Conservation (phyloP, 2,113 vertebrate genomes). For the Solea solea region DNA sequence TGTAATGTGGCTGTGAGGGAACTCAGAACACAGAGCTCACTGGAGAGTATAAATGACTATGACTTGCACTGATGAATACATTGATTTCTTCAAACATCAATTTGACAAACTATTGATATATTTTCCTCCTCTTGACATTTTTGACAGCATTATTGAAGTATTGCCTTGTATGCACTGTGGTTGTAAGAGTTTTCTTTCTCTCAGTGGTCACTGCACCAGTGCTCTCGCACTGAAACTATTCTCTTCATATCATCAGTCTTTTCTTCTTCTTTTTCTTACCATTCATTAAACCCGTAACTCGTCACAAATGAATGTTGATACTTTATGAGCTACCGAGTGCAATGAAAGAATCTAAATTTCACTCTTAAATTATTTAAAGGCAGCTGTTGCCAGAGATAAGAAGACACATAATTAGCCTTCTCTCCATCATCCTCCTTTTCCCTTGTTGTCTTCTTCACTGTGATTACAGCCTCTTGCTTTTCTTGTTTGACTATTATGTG, state of each 20-base stretch:
- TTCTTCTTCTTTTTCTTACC: background rate
- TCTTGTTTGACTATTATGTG: constrained; percentile 34
- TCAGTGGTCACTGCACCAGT: background rate
- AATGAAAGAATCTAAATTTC: constrained; percentile 1
- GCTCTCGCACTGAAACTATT: background rate
- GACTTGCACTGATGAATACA: background rate
- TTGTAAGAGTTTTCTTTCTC: background rate
- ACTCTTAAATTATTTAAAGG: background rate
- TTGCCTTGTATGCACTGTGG: constrained; percentile 2
- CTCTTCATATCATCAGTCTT: background rate
- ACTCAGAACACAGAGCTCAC: background rate
- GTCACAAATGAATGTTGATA: background rate
- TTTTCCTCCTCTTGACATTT: constrained; percentile 9
- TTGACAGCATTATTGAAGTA: background rate
- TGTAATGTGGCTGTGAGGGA: background rate
- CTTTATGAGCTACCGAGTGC: background rate
- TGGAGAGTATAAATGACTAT: constrained; percentile 17
- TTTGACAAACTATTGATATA: constrained; percentile 12
- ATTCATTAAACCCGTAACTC: background rate
- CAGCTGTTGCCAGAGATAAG: constrained; percentile 24
- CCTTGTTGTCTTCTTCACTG: background rate
- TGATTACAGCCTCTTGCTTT: background rate
- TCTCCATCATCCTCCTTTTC: constrained; percentile 8
- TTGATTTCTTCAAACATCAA: constrained; percentile 34
- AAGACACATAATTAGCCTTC: background rate